Evolutionary conservation across 2,888 invertebrate species (phyloP).

Genomic region (Lepeophtheirus nordmannii): DNA sequence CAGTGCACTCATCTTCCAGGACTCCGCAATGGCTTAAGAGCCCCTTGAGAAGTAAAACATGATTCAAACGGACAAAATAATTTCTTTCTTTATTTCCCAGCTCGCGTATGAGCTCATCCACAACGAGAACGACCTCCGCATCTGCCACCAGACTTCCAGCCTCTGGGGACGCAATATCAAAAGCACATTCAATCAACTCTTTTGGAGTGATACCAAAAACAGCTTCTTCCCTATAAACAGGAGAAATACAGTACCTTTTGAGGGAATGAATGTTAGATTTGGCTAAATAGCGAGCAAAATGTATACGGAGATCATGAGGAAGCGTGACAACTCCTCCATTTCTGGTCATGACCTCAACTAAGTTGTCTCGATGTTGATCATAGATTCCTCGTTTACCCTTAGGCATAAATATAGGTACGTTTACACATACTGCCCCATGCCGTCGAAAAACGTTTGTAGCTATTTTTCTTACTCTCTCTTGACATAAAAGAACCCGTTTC

Average conservation of each 20-base stretch:
- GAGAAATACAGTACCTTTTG: constrained; percentile 68
- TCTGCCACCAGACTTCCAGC: constrained; percentile 58
- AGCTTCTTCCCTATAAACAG: constrained; percentile 62
- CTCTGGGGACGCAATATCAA: constrained; percentile 71
- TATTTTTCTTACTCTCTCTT: constrained; percentile 25
- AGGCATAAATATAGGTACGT: constrained; percentile 66
- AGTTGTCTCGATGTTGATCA: constrained; percentile 37
- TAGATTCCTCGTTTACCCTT: constrained; percentile 39
- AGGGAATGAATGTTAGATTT: constrained; percentile 58
- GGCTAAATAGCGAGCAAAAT: constrained; percentile 65
- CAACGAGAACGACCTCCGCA: constrained; percentile 64
- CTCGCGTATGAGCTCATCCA: constrained; percentile 54
- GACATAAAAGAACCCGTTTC: not conserved
- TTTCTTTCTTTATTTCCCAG: constrained; percentile 48
- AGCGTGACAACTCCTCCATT: constrained; percentile 67
- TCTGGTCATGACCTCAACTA: constrained; percentile 69
- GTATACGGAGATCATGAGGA: constrained; percentile 65
- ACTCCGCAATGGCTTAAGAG: constrained; percentile 65
- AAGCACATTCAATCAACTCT: constrained; percentile 76
- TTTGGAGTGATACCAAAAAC: constrained; percentile 63
- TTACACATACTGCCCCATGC: constrained; percentile 62
- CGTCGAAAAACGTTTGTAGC: constrained; percentile 42
- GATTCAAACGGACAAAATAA: constrained; percentile 57
- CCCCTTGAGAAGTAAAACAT: constrained; percentile 55
- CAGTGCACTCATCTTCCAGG: constrained; percentile 40